A percentile compares a stretch with the other conserved stretches of the same genome.
phyloP scores from a whole-genome alignment of 2,113 vertebrate species.

The Petrocephalus microphthalmus region DNA sequence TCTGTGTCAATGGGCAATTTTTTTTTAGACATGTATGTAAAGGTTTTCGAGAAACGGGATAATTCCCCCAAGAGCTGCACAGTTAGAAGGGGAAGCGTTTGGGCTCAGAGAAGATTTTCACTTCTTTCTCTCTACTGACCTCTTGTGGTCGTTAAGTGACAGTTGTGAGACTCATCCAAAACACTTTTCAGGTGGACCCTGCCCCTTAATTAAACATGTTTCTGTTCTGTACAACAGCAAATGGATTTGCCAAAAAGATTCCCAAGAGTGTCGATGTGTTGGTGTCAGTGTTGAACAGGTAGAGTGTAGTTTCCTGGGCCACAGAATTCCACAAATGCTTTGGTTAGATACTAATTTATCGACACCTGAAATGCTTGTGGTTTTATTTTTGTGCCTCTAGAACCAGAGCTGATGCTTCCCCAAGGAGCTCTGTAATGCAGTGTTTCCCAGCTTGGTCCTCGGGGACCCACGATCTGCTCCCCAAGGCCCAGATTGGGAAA shows the following conservation, averaged over 20 bases:
- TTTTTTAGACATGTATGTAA: not conserved
- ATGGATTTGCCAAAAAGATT: not conserved
- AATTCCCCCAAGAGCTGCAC: not conserved
- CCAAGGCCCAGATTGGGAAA: too few relatives aligned
- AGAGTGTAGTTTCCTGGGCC: not conserved
- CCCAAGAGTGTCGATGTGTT: not conserved
- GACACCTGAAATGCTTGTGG: not conserved
- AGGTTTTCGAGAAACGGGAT: not conserved
- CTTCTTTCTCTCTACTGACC: constrained; percentile 17
- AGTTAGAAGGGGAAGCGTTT: not conserved
- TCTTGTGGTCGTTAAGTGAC: not conserved
- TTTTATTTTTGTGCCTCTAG: not conserved
- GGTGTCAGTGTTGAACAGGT: not conserved
- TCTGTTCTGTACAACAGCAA: not conserved
- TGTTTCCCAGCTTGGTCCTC: too few relatives aligned
- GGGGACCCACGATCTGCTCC: too few relatives aligned
- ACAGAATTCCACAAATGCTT: not conserved
- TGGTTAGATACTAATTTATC: not conserved
- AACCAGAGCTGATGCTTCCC: not conserved
- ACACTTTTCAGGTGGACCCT: not conserved
- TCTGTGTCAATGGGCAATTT: not conserved
- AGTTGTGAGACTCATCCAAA: not conserved
- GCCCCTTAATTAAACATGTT: not conserved
- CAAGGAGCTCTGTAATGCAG: not conserved
- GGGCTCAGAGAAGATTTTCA: not conserved